These are phyloP conservation scores for Atlantisia rogersi DNA, from an alignment of 2,113 vertebrate genomes.

Conservation along the genomic window DNA sequence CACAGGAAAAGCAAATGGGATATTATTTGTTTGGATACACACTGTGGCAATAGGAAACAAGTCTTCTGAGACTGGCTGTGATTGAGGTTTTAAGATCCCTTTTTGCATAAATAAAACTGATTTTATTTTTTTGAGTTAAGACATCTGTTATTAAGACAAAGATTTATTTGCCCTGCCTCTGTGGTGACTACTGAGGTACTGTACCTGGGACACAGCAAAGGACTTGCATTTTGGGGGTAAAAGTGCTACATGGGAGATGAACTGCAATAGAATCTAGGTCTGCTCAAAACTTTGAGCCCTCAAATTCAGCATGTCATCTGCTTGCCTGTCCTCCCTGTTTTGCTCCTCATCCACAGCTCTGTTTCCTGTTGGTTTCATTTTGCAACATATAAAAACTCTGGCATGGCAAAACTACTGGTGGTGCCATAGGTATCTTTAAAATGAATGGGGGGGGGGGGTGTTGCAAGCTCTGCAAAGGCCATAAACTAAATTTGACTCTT, in stretches of 20 bases:
- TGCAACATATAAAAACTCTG: background rate
- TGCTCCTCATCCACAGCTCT: background rate
- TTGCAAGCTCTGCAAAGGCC: background rate
- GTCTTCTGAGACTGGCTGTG: background rate
- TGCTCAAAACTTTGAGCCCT: background rate
- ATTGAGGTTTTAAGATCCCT: background rate
- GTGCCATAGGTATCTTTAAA: background rate
- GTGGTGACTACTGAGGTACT: background rate
- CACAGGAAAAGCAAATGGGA: background rate
- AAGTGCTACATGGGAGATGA: background rate
- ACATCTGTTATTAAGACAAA: background rate
- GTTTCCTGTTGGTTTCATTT: background rate
- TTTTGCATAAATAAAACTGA: background rate
- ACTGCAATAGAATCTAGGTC: background rate
- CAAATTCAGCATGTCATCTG: background rate
- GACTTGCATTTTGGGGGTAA: background rate
- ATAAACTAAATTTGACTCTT: background rate
- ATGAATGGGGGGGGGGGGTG: background rate
- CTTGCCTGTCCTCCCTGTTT: background rate
- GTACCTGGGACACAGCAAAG: background rate
- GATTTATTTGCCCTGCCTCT: background rate
- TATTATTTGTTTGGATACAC: background rate
- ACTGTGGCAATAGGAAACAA: background rate
- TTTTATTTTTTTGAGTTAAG: background rate
- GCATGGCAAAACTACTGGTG: background rate